phyloP scores from a whole-genome alignment of 2,797 vertebrate species.

The Cyprinella venusta region DNA sequence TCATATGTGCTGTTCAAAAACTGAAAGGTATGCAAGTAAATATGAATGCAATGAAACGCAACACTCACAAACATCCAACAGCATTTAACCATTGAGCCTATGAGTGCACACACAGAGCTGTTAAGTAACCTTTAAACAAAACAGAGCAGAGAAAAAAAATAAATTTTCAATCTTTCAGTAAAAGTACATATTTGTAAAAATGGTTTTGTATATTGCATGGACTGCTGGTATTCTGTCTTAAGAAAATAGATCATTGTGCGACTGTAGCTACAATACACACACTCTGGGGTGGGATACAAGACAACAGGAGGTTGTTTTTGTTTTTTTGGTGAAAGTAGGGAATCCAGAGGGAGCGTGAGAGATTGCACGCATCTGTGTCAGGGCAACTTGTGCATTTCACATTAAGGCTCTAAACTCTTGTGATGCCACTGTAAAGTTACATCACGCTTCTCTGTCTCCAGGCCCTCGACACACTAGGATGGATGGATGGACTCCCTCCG shows the following conservation, averaged over 20 bases:
- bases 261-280: conserved; percentile 66
- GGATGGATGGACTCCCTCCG: conserved; percentile 8
- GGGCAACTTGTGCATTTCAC: conserved; percentile 47
- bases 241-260: conserved; percentile 67
- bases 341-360: not conserved
- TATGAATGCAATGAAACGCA: conserved; percentile 33
- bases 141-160: conserved; percentile 44
- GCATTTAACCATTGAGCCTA: conserved; percentile 21
- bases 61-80: conserved; percentile 24
- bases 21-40: conserved; percentile 42
- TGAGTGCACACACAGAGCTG: conserved; percentile 33
- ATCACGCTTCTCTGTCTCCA: conserved; percentile 36
- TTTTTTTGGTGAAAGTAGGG: not conserved
- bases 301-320: not conserved
- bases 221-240: conserved; percentile 64
- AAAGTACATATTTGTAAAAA: conserved; percentile 62
- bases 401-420: conserved; percentile 57
- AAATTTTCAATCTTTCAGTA: conserved; percentile 51
- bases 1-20: conserved; percentile 31
- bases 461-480: conserved; percentile 23
- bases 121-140: conserved; percentile 38
- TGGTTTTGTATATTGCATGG: conserved; percentile 61
- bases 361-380: conserved; percentile 27
- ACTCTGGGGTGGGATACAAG: conserved; percentile 29
- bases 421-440: conserved; percentile 33